Conservation (phyloP, 2,888 invertebrate genomes). For the Blastobasis adustella region DNA sequence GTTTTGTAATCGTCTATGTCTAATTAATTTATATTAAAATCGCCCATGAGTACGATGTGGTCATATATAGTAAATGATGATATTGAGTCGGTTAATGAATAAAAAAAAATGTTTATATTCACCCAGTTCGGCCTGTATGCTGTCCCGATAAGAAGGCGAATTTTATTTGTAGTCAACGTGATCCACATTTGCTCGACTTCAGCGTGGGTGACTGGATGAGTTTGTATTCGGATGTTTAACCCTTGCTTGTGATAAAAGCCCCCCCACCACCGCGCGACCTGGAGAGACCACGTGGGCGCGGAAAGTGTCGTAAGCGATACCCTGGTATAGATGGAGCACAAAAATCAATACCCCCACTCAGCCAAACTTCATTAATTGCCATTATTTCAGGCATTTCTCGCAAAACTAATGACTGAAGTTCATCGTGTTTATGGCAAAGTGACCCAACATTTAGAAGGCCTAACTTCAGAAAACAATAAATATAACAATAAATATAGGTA, state of each 20-base stretch:
- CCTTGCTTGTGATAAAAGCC: constrained; percentile 1
- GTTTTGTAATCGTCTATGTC: neutral
- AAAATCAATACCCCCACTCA: neutral
- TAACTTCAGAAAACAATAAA: no score
- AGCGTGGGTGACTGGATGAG: neutral
- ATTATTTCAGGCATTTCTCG: neutral
- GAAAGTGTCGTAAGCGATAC: neutral
- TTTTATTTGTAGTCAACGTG: no score
- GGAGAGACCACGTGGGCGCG: neutral
- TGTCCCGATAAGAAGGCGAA: no score
- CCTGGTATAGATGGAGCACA: neutral
- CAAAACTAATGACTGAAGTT: neutral
- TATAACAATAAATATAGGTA: no score
- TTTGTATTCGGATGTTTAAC: neutral
- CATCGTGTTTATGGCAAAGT: neutral
- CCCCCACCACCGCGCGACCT: neutral
- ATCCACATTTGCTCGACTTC: constrained; percentile 5
- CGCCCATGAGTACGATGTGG: no score
- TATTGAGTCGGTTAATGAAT: no score
- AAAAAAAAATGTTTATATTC: no score
- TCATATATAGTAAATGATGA: no score
- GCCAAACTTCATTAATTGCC: constrained; percentile 3
- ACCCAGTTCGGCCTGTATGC: no score
- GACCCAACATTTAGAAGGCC: neutral
- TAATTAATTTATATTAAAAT: constrained; percentile 4